Base-by-base conservation (phyloP, 2,113 vertebrate species). In the Microtus oregoni region DNA sequence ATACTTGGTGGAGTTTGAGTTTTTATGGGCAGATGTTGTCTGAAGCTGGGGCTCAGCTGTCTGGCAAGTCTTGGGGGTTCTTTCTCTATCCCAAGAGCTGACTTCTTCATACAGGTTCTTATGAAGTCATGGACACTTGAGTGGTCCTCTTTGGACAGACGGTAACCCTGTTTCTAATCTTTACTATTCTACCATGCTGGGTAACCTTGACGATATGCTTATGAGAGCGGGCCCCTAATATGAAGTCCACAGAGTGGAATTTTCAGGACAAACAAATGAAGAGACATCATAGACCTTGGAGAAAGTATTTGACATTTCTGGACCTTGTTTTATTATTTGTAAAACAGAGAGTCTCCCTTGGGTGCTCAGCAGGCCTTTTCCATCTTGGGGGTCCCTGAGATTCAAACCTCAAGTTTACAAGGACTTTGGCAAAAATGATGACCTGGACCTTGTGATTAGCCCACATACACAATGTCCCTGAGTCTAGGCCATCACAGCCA, bases 381-480 rank as follows among this genome's bases (percentile, higher is more conserved):
- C 12, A 58, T 79, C 61, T 94, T 68, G 26, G 55, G 82, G 77
- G 19, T 90, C 77, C 38, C 81, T 75, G 26, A 19, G 63, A 85
- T 75, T 85, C 47, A 79, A 75, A 75, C 30, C n/a, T 88, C 50
- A 68, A 1, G 3, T 1, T 76, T 82, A 9, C 63, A 90, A 89
- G 61, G 85, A 77, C 28, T 73, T 44, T 96, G 89, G 77, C 91
- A 94, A 76, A 77, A 15, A 65, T 6, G 47, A 61, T 35, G 61
- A 38, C 41, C 32, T 55, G 73, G 86, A 35, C 92, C 76, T 88
- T 92, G 92, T 26, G 79, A 92, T 93, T 91, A 38, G 24, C 44
- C 28, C 50, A 93, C 58, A 96, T 67, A 94, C 44, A 89, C 63
- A 67, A 41, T 93, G 90, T 97, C 90, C 77, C 95, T 92, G 79